A percentile compares a stretch with the other conserved stretches of the same genome.
These are phyloP conservation scores for Carabus problematicus DNA, from an alignment of 2,888 invertebrate genomes.

Conservation along the genomic window DNA sequence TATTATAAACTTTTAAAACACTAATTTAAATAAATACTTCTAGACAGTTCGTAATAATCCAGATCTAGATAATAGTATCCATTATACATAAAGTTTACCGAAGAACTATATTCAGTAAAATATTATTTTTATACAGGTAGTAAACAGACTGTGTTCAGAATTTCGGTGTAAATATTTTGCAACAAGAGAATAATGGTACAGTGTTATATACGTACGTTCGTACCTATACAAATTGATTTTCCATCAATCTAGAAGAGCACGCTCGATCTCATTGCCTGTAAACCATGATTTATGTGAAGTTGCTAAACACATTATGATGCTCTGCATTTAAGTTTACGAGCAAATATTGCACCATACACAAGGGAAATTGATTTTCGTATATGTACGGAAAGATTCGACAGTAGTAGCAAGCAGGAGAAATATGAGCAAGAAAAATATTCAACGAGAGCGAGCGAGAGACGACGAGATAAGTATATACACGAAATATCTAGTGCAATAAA, in stretches of 20 bases:
- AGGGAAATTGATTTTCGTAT: slow-evolving; percentile 14
- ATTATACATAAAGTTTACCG: no score
- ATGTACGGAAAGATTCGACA: no score
- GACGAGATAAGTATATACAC: no score
- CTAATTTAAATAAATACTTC: no score
- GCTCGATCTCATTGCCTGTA: slow-evolving; percentile 5
- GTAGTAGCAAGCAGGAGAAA: no score
- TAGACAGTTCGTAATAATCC: no score
- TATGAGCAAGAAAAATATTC: no score
- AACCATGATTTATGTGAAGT: slow-evolving; percentile 15
- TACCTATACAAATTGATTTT: slow-evolving; percentile 13
- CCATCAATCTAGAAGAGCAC: slow-evolving; percentile 11
- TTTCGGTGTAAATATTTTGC: slow-evolving; percentile 1
- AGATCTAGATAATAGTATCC: no score
- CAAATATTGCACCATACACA: slow-evolving; percentile 17
- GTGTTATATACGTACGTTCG: not conserved
- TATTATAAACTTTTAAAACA: no score
- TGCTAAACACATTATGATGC: slow-evolving; percentile 20
- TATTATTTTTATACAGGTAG: not conserved
- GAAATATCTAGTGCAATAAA: no score
- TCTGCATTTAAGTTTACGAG: slow-evolving; percentile 16
- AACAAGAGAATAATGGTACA: not conserved
- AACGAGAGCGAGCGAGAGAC: no score
- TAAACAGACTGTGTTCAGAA: not conserved
- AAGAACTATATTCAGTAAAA: no score